Base-by-base conservation (phyloP, 2,888 invertebrate genomes). In the Allolobophora icterica region DNA sequence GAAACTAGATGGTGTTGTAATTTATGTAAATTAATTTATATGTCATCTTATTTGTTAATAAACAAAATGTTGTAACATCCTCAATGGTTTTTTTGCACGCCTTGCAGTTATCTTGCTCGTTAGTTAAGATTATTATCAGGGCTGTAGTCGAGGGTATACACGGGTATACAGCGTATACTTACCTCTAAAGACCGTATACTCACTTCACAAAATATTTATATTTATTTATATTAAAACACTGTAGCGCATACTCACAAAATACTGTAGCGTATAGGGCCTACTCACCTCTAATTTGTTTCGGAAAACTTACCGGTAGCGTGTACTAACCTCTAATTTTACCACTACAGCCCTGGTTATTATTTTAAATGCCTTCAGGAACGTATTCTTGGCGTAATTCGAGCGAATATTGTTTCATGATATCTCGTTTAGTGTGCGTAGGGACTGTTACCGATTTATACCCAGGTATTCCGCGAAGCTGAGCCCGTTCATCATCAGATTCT, bases 1-100 rank as follows among this genome's bases (percentile, higher is more conserved):
- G 71, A n/a, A 71, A 71, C 71, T n/a, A n/a, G 71, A n/a, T 71
- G 71, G n/a, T 71, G 30, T 71, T 71, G 52, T n/a, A 71, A 71
- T 71, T n/a, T 1, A 1, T 71, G 71, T 71, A 71, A 30, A n/a
- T 71, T 71, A 71, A 71, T n/a, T 71, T n/a, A n/a, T 71, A 8
- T 71, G 71, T n/a, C n/a, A 71, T 71, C 71, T 30, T n/a, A 6
- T 71, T 71, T n/a, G n/a, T 0, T 71, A 71, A 71, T 71, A 52
- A 52, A 52, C 45, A 38, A 5, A 42, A 42, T 24, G n/a, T 71
- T 71, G 71, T 3, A n/a, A n/a, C 17, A n/a, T 71, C 71, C 71
- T 71, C n/a, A n/a, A 30, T n/a, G n/a, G 58, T n/a, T 58, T 52
- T 52, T 52, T 71, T 71, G 71, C n/a, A 71, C 8, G n/a, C n/a